These are phyloP conservation scores for Characodon lateralis DNA, from an alignment of 2,797 vertebrate genomes.

Conservation along the genomic window DNA sequence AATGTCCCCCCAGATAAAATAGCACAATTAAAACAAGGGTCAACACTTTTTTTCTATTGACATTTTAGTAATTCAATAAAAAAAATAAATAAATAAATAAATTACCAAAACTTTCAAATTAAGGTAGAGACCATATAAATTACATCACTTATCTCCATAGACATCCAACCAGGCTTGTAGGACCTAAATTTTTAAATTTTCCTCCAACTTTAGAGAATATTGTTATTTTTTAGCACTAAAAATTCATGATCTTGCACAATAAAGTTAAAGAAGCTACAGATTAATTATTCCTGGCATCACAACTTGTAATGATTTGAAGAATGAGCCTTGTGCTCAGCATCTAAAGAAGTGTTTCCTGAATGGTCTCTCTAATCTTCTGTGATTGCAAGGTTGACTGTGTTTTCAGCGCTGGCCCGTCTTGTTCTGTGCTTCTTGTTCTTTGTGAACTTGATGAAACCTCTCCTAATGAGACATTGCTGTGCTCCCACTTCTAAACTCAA, in stretches of 20 bases:
- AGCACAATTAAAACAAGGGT: not conserved
- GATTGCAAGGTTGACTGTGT: conserved; percentile 33
- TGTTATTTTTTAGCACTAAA: not conserved
- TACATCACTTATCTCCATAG: not conserved
- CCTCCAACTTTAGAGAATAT: not conserved
- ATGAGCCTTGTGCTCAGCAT: conserved; percentile 9
- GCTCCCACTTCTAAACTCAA: conserved; percentile 37
- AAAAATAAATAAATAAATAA: not conserved
- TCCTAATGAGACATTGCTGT: conserved; percentile 56
- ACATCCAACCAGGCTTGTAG: not conserved
- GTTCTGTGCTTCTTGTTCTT: conserved; percentile 26
- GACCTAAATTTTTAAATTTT: too few relatives aligned
- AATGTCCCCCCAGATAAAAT: not conserved
- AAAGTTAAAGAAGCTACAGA: conserved; percentile 8
- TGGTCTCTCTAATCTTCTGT: conserved; percentile 34
- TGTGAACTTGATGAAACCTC: conserved; percentile 40
- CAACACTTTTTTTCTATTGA: not conserved
- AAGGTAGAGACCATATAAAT: not conserved
- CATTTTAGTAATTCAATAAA: not conserved
- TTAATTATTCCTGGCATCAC: not conserved
- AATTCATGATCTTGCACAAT: not conserved
- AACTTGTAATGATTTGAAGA: conserved; percentile 18
- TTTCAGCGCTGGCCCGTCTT: conserved; percentile 8
- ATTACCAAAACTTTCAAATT: not conserved
- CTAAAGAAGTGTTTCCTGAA: conserved; percentile 23